Evolutionary conservation across 2,888 invertebrate genomes (phyloP).

Genomic region (Trisateles emortualis): DNA sequence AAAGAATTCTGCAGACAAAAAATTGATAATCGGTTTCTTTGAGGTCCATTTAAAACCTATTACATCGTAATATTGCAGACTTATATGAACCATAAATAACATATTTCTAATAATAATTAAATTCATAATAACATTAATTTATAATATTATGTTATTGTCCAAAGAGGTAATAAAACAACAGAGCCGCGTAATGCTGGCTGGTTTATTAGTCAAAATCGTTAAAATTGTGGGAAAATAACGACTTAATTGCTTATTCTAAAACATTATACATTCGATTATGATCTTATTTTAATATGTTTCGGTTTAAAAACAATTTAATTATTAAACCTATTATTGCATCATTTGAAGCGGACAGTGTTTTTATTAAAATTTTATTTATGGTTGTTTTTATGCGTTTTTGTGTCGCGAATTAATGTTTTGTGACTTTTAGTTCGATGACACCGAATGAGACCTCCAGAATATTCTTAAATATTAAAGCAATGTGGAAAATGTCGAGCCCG

Average conservation of each 20-base stretch:
- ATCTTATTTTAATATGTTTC: conserved; percentile 14
- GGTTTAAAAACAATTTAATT: conserved; percentile 9
- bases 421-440: conserved; percentile 9
- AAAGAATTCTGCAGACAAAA: no score
- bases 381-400: conserved; percentile 2
- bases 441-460: background rate
- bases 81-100: no score
- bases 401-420: conserved; percentile 11
- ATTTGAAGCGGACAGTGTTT: conserved; percentile 8
- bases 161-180: background rate
- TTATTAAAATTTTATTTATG: background rate
- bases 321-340: conserved; percentile 8
- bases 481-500: no score
- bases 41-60: no score
- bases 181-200: conserved; percentile 9
- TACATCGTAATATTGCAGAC: no score
- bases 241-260: conserved; percentile 25
- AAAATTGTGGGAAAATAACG: conserved; percentile 27
- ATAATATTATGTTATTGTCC: background rate
- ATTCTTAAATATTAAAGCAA: no score
- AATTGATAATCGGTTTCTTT: no score
- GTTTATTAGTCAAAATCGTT: conserved; percentile 24
- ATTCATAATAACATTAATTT: no score
- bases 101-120: background rate
- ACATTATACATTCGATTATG: conserved; percentile 13